Evolutionary conservation across 2,888 invertebrate genomes (phyloP).

Genomic region (Stenchaetothrips biformis): DNA sequence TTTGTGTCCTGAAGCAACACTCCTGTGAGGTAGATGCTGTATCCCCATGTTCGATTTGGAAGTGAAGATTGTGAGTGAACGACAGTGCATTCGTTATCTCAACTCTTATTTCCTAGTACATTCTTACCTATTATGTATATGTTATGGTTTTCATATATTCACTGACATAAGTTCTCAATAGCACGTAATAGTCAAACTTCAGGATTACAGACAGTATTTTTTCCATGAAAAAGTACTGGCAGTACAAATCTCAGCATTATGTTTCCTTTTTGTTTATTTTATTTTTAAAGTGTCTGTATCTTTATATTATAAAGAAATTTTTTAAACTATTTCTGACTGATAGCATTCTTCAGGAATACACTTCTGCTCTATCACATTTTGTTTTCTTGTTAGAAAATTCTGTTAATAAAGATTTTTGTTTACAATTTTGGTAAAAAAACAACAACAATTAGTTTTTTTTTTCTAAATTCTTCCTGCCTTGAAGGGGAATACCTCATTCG

Average conservation of each 20-base stretch:
- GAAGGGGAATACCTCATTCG: neutral
- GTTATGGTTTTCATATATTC: neutral
- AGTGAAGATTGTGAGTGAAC: neutral
- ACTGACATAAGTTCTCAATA: conserved; percentile 8
- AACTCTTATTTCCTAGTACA: conserved; percentile 6
- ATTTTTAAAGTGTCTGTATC: neutral
- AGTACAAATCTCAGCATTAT: neutral
- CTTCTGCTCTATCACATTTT: neutral
- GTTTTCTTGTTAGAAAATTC: conserved; percentile 14
- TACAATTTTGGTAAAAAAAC: conserved; percentile 19
- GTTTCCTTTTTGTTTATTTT: neutral
- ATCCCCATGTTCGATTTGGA: neutral
- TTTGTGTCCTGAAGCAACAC: conserved; percentile 18
- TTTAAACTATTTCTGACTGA: neutral
- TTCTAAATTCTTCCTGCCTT: neutral
- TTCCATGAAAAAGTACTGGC: neutral
- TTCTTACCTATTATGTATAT: conserved; percentile 16
- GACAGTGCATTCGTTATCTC: conserved; percentile 1
- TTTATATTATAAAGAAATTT: neutral
- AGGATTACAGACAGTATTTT: neutral
- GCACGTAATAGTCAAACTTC: conserved; percentile 9
- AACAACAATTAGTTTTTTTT: neutral
- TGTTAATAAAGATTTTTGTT: conserved; percentile 25
- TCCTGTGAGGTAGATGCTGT: neutral
- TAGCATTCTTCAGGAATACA: neutral